Base-by-base conservation (phyloP, 2,888 invertebrate genomes). In the Ophioninae sp. region DNA sequence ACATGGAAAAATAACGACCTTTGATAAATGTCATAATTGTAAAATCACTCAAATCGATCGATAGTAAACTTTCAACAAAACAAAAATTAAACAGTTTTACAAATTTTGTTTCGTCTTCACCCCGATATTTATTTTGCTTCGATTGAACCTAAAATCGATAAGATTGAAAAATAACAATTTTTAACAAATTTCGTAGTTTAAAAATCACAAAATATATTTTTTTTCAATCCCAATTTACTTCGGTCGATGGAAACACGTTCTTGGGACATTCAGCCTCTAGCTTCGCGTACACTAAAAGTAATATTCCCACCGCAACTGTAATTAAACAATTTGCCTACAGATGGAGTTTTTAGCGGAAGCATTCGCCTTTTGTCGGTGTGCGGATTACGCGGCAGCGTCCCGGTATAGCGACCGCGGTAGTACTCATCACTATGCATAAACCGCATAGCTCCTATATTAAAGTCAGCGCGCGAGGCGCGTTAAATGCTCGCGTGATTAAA, bases 311-410 rank as follows among this genome's bases (percentile, higher is more conserved):
- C 88, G 83, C 88, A 88, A 89, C 88, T 74, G 81, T 92, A 92
- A 93, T 92, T 93, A 91, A 92, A 92, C 92, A 92, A 93, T 93
- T 93, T 92, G 91, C 92, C 88, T 92, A 92, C 91, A 92, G 91
- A 93, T 93, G 91, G 89, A 92, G 91, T 92, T 92, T 92, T 93
- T 91, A 91, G 90, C 87, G 85, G 83, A 88, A 90, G 89, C 89
- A 91, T 91, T 82, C 58, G 82, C 77, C 72, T 76, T 82, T 79
- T 81, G 80, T 75, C 87, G 82, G 87, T 79, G 79, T 85, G 77
- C 79, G 76, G 79, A 81, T 71, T 84, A 82, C 78, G 83, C 64
- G 44, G 23, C 17, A 37, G 72, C 68, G 44, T 67, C 59, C n/a
- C 17, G 37, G 61, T 68, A 30, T 6, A 56, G 65, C 44, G n/a